Base-by-base conservation (phyloP, 2,113 vertebrate genomes). In the Brachirus orientalis region DNA sequence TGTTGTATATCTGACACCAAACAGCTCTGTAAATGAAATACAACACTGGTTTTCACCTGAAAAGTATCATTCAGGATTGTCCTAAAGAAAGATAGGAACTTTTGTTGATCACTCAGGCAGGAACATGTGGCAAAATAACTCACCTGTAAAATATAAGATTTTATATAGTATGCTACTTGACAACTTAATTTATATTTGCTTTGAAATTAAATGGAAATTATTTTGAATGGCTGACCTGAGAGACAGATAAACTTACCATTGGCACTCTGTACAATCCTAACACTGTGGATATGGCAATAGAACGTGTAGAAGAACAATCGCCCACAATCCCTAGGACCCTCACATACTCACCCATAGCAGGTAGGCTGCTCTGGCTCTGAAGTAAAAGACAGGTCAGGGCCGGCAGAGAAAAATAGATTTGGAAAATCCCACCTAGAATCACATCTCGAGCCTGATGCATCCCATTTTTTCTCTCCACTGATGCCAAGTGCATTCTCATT, bases 221-320 rank as follows among this genome's bases (percentile, higher is more conserved):
- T 28, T 28, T 1, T 28, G 3, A 4, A 10, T 18, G 7, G 3
- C 12, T 22, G 3, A 1, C 18, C 35, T 9, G 1, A n/a, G 4
- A 17, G 6, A 8, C 2, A 40, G 0, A 40, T 22, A 59, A 44
- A 58, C 84, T 63, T 87, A 91, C 91, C 87, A 89, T 70, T 6
- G 91, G 91, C 4, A 92, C 54, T 41, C 68, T 77, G 68, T 87
- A 92, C 58, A 90, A 72, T 18, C 89, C 86, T 65, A 90, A 67
- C 1, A 90, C 84, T 66, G 71, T 63, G 12, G 90, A 90, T 19
- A 90, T 88, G 33, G 90, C 84, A 44, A 92, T 89, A 45, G 85
- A 86, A 22, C 83, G 60, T 22, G 86, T 88, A 2, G 91, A 91
- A 2, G 74, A 83, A 10, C 88, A 69, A 59, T 91, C 90, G 35